Conservation (phyloP, 2,797 vertebrate genomes). For the Characodon lateralis region DNA sequence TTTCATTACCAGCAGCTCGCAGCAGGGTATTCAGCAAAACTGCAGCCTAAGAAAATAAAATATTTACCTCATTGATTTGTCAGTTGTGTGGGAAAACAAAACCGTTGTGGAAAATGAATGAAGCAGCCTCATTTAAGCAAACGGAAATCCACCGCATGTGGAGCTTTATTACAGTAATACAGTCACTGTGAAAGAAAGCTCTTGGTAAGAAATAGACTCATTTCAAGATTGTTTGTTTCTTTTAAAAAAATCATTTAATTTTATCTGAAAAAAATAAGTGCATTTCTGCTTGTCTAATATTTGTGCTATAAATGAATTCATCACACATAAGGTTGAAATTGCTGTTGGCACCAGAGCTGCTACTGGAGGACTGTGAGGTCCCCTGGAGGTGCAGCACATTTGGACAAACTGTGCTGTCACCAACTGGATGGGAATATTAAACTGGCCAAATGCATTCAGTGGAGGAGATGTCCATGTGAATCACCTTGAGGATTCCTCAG, state of each 20-base stretch:
- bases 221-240: neutral
- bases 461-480: neutral
- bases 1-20: neutral
- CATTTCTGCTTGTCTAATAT: neutral
- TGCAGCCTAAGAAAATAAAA: neutral
- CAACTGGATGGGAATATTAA: conserved; percentile 5
- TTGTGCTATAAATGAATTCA: neutral
- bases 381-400: neutral
- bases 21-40: conserved; percentile 5
- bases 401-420: conserved; percentile 2
- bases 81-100: conserved; percentile 2
- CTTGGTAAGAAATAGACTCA: neutral
- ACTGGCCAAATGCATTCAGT: neutral
- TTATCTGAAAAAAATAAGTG: neutral
- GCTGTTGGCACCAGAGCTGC: neutral
- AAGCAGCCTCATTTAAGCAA: neutral
- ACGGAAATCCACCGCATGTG: neutral
- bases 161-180: conserved; percentile 1
- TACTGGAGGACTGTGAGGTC: neutral
- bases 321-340: conserved; percentile 1
- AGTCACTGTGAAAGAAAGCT: too few species aligned
- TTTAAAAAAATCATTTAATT: neutral
- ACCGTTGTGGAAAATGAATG: neutral
- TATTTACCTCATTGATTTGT: conserved; percentile 3
- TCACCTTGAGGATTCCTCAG: neutral